phyloP scores from a whole-genome alignment of 2,888 invertebrate species.

The Ophraella communa region DNA sequence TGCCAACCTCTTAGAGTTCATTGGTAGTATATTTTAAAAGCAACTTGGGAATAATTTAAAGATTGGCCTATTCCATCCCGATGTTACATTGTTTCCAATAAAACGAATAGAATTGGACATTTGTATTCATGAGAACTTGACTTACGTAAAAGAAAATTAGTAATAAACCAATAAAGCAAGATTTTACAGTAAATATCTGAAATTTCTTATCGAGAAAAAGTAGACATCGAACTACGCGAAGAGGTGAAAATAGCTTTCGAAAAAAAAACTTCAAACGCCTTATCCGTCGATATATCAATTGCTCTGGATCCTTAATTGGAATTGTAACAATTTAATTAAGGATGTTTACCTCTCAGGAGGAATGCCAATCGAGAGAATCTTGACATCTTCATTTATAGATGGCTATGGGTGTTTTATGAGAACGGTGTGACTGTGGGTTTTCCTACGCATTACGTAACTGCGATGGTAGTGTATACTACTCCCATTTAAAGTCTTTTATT shows the following conservation, averaged over 20 bases:
- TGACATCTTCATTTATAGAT: conserved; percentile 37
- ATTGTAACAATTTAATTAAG: conserved; percentile 37
- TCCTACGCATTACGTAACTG: background rate
- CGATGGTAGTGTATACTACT: too few relatives aligned
- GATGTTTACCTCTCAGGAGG: conserved; percentile 24
- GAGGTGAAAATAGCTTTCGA: conserved; percentile 16
- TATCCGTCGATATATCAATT: conserved; percentile 32
- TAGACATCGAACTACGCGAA: conserved; percentile 9
- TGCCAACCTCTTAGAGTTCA: too few relatives aligned
- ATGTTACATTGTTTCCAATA: too few relatives aligned
- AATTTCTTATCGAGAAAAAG: conserved; percentile 24
- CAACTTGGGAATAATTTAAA: too few relatives aligned
- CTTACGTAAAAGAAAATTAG: background rate
- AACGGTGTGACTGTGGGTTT: background rate
- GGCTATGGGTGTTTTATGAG: conserved; percentile 20
- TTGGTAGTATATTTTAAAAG: too few relatives aligned
- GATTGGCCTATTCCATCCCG: too few relatives aligned
- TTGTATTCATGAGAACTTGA: background rate
- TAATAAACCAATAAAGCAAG: conserved; percentile 14
- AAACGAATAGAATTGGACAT: too few relatives aligned
- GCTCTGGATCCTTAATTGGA: conserved; percentile 36
- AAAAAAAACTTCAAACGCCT: conserved; percentile 24
- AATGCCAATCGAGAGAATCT: conserved; percentile 26
- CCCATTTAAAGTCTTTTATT: too few relatives aligned
- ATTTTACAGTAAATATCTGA: conserved; percentile 21